Base-by-base conservation (phyloP, 2,888 invertebrate genomes). In the Crepidodera aurea region DNA sequence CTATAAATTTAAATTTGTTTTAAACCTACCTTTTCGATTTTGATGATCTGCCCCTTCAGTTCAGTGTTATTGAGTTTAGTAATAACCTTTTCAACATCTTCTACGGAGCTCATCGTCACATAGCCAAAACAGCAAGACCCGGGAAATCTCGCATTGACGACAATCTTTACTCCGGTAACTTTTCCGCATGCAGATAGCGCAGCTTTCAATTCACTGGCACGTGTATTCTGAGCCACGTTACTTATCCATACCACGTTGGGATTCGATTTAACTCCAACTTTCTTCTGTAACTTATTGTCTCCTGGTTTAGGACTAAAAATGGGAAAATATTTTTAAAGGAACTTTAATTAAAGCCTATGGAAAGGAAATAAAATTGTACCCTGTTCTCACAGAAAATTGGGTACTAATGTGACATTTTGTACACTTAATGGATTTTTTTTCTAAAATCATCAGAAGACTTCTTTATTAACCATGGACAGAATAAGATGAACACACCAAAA, bases 71-170 rank as follows among this genome's bases (percentile, higher is more conserved):
- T 94, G 57, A 98, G 84, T 79, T 94, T 90, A 74, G 92, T 90
- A 71, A 96, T 95, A 78, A 96, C 96, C 71, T 91, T 91, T 48
- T 93, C 90, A 3, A 96, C 96, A 81, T 96, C 96, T 62, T 90
- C 92, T 13, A 90, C 87, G 15, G 93, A 91, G 0, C 91, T 91
- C 96, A 98, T 96, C 0, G 96, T 96, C 2, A 98, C 95, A 79
- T 96, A 96, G 22, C 98, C 98, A 77, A 96, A 98, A 79, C 96
- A 96, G 59, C 94, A 88, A 0, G 95, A 92, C 1, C 95, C 95
- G 0, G 96, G 96, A 10, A 93, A 94, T 67, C 92, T 88, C 0
- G 96, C 95, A 79, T 96, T 97, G 0, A 96, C 97, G 2, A 98
- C 97, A 19, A 98, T 94, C 83, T 98, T 98, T 0, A 97, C 97